Evolutionary conservation across 2,113 vertebrate genomes (phyloP), one percentile per base, ranked within the genome.

Genomic region (Dipodomys spectabilis): DNA sequence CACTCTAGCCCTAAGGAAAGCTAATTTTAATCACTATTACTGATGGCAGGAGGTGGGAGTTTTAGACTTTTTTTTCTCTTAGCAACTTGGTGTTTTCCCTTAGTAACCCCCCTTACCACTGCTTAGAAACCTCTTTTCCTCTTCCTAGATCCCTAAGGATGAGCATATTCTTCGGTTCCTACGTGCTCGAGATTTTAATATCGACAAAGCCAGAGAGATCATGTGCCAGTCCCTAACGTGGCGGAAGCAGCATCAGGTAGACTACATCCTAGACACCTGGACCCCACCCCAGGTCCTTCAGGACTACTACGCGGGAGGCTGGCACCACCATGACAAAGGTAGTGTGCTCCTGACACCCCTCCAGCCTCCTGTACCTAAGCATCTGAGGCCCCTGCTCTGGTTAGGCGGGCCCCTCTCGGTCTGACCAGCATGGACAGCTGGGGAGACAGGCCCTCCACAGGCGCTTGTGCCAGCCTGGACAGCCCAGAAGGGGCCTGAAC

Each of bases 281-380:
- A 98, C 97, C 67, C 98, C 98, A 7, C 99, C 99, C 1, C 99
- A 99, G 5, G 98, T 99, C 32, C 98, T 99, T 2, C 98, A 98
- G 60, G 99, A 99, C 95, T 99, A 98, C 96, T 99, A 99, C 80
- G 98, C 99, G 0, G 99, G 99, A 27, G 99, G 99, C 96, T 99
- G 99, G 99, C 99, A 99, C 95, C 99, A 99, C 94, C 99, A 99
- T 0, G 99, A 99, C 98, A 99, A 98, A 99, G 99, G 99, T 99
- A 97, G n/a, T 13, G 2, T 25, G 71, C 0, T 0, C 28, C 0
- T 9, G 13, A 19, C 39, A 62, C 27, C 15, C 3, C 22, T 18
- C 0, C 13, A 15, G 6, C 65, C 68, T 18, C 22, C 23, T 7
- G 32, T 44, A 20, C 1, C n/a, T 25, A 0, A 10, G 1, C 1